Conservation (phyloP, 2,797 vertebrate species). For the Myotis myotis region DNA sequence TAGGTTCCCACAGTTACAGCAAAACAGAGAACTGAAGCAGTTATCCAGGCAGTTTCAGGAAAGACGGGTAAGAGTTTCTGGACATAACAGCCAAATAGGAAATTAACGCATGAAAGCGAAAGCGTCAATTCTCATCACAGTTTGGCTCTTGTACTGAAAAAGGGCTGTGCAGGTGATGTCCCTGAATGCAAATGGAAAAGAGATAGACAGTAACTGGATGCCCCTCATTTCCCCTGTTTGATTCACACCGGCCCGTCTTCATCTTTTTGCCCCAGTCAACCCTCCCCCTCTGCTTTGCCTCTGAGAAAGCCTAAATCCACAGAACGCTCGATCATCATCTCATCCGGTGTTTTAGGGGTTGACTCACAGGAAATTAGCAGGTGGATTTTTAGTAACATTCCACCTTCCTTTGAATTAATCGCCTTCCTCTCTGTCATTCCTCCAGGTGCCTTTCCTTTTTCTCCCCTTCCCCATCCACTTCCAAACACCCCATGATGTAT, state of each 20-base stretch:
- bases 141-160: neutral
- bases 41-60: conserved; percentile 37
- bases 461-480: neutral
- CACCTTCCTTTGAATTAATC: neutral
- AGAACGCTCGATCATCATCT: neutral
- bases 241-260: neutral
- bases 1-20: neutral
- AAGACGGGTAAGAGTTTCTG: conserved; percentile 24
- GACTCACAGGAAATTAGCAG: neutral
- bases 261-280: neutral
- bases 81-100: conserved; percentile 39
- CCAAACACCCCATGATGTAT: neutral
- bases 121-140: conserved; percentile 15
- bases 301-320: neutral
- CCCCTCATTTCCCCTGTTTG: neutral
- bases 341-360: neutral
- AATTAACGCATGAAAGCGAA: conserved; percentile 12
- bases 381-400: neutral
- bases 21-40: conserved; percentile 43
- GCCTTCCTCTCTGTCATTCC: neutral
- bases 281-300: neutral
- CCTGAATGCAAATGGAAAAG: neutral
- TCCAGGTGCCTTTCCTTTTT: neutral
- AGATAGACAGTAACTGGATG: conserved; percentile 1
- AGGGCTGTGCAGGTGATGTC: neutral